Evolutionary conservation across 2,797 vertebrate genomes (phyloP).

Genomic region (Enteromius treurensis): DNA sequence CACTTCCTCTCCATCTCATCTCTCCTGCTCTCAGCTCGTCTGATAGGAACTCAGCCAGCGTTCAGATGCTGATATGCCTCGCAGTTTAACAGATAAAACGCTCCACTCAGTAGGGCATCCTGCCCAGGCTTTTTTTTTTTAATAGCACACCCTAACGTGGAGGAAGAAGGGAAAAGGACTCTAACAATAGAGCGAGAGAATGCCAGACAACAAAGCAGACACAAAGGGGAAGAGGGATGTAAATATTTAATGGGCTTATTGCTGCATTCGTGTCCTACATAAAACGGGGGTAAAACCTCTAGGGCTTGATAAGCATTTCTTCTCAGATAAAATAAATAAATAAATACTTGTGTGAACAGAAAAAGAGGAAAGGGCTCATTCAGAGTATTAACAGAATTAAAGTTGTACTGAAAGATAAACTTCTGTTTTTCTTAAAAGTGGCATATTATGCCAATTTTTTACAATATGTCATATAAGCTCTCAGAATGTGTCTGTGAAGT

Average conservation of each 20-base stretch:
- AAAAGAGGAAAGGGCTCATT: neutral
- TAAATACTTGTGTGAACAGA: neutral
- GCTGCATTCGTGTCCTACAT: constrained; percentile 65
- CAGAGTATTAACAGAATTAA: neutral
- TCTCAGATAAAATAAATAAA: neutral
- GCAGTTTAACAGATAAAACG: constrained; percentile 40
- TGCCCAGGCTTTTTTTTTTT: constrained; percentile 8
- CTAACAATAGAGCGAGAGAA: constrained; percentile 18
- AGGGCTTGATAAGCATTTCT: constrained; percentile 42
- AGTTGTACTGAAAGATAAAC: neutral
- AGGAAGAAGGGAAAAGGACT: constrained; percentile 1
- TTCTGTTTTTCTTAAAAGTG: constrained; percentile 3
- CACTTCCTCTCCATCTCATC: constrained; percentile 42
- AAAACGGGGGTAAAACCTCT: constrained; percentile 63
- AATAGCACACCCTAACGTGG: constrained; percentile 24
- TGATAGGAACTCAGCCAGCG: constrained; percentile 39
- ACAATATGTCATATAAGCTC: too few relatives aligned
- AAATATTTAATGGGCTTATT: constrained; percentile 75
- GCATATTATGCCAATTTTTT: too few relatives aligned
- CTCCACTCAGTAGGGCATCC: constrained; percentile 25
- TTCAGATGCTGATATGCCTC: constrained; percentile 34
- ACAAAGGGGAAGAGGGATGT: constrained; percentile 67
- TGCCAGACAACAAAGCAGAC: constrained; percentile 35
- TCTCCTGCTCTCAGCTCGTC: constrained; percentile 31
- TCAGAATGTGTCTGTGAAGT: too few relatives aligned